Conservation (phyloP, 1,140 invertebrate genomes). For the Cotesia chilonis region DNA sequence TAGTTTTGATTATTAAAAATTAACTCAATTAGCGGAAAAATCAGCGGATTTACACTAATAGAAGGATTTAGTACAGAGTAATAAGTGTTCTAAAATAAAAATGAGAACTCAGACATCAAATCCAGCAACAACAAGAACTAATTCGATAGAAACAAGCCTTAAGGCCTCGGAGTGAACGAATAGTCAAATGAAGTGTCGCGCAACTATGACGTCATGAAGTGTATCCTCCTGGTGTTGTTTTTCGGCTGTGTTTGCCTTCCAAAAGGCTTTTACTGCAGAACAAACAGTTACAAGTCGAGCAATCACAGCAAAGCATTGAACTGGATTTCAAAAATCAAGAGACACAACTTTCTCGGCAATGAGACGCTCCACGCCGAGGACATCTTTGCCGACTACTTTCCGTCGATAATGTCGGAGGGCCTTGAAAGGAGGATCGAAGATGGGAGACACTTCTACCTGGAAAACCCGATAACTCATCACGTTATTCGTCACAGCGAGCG, state of each 20-base stretch:
- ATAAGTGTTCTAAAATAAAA: too few species aligned
- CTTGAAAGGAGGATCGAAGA: background rate
- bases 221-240: conserved; percentile 29
- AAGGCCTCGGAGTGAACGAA: conserved; percentile 12
- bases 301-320: conserved; percentile 25
- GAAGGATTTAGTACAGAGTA: too few species aligned
- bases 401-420: background rate
- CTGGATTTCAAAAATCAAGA: conserved; percentile 23
- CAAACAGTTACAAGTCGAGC: conserved; percentile 1
- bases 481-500: conserved; percentile 46
- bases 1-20: too few species aligned
- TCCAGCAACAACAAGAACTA: too few species aligned
- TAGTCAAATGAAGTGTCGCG: background rate
- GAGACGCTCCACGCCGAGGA: background rate
- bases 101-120: too few species aligned
- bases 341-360: background rate
- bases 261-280: too few species aligned
- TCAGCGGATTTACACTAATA: too few species aligned
- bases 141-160: too few species aligned
- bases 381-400: background rate
- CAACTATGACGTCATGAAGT: conserved; percentile 43
- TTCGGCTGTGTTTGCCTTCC: conserved; percentile 38
- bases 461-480: conserved; percentile 46
- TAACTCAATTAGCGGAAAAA: too few species aligned
- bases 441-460: conserved; percentile 26